Base-by-base conservation (phyloP, 64 coral and sea anemone species). In the Catalaphyllia jardinei region DNA sequence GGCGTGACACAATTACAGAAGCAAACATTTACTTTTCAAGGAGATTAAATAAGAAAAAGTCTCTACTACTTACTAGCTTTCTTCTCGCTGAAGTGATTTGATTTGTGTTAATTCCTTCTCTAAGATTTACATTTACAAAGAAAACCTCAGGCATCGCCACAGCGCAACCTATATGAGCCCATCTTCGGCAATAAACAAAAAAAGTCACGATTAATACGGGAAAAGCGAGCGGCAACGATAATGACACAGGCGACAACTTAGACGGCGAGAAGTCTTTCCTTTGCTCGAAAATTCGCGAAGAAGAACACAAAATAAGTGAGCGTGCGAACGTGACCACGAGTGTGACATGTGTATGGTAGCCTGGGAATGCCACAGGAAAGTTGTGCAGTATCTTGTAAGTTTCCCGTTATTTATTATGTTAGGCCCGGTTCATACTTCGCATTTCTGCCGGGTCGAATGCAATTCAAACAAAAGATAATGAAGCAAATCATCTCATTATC, bases 131-230 rank as follows among this genome's bases (percentile, higher is more conserved):
- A 24, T 96, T 71, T 29, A 86, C 75, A 83, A 96, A 96, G 29
- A 60, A 79, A 8, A 91, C 95, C 82, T 96, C 95, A 61, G 95
- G 95, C 65, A 96, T 72, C 25, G 91, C 84, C 33, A 96, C 49
- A 29, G 95, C 95, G 73, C 95, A 96, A 10, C 91, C 95, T 87
- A 96, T 73, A 28, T 96, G 95, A 50, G 82, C 88, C 95, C 95
- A 96, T 71, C 95, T 96, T 20, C 10, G n/a, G n/a, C n/a, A 31
- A 54, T 10, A 46, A 46, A 74, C 24, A 24, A 2, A 61, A 75
- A 62, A 27, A 79, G 24, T 22, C 20, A 28, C 59, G 62, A 46
- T 60, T 50, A 64, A 11, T 4, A 42, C 0, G 17, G 24, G 14
- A 27, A 20, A 4, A 19, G 29, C 16, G 19, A 1, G 51, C 20